Evolutionary conservation across 1,140 invertebrate species (phyloP), one percentile per base, ranked within the genome.

Genomic region (Trissolcus basalis): DNA sequence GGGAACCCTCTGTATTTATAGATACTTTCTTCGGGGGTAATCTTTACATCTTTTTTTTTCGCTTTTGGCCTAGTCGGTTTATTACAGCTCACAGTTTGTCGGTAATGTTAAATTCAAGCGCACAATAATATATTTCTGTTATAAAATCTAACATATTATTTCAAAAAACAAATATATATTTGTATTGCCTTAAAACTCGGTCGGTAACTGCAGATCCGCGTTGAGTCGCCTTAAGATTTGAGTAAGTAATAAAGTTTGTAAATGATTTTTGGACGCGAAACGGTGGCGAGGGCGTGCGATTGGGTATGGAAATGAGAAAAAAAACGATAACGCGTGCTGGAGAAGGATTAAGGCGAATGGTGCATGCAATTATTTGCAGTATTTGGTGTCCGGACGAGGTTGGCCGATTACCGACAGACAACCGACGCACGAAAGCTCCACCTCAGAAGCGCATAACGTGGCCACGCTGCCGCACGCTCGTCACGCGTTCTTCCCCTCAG

Each of bases 391-490:
- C 82, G 86, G 85, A 83, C 85, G 86, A 85, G 86, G 86, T 80
- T 87, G 85, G 86, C 82, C 84, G 73, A 86, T 81, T 81, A 85
- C 83, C 80, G 85, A 87, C 81, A 86, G 84, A 83, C 86, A 86
- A 83, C 81, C 83, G 82, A 81, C 82, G 75, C 74, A 81, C 81
- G 85, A 86, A 83, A 74, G 83, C 79, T 83, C 82, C 76, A 80
- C 83, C 50, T 83, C 84, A 72, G 87, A 87, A 82, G 82, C 85
- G 82, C 85, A 86, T 83, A 84, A 86, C 79, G 86, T 87, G 83
- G 88, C 89, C 70, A 90, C 89, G 74, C 84, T 90, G 84, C 90
- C 90, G 78, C 89, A 90, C 85, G 88, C 90, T 83, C 89, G 90
- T 84, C 89, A 90, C 86, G 87, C 89, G 84, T 90, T 89, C 86